Conservation (phyloP, 2,888 invertebrate species). For the Panzeria rudis region DNA sequence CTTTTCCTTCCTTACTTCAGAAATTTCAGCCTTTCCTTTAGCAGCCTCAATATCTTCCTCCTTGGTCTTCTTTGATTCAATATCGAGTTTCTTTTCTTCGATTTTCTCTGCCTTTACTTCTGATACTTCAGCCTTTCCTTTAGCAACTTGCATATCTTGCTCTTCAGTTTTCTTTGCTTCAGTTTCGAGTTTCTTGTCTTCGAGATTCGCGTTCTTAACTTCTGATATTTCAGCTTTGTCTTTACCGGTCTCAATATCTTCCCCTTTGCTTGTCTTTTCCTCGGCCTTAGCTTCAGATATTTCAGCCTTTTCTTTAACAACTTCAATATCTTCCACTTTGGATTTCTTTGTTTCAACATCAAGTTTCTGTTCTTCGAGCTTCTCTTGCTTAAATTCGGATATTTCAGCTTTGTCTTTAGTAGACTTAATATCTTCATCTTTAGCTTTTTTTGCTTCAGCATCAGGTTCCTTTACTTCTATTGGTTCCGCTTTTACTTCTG, state of each 20-base stretch:
- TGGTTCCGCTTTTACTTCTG: not conserved
- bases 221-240: no score
- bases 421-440: no score
- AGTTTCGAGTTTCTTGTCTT: constrained; percentile 10
- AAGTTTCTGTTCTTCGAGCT: not conserved
- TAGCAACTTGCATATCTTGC: constrained; percentile 25
- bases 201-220: constrained; percentile 3
- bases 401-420: constrained; percentile 31
- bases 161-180: constrained; percentile 29
- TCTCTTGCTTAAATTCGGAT: no score
- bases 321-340: constrained; percentile 42
- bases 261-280: constrained; percentile 22
- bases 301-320: constrained; percentile 5
- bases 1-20: not conserved
- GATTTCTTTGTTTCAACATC: not conserved
- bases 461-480: not conserved
- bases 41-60: no score
- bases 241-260: not conserved
- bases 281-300: constrained; percentile 10
- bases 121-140: constrained; percentile 50
- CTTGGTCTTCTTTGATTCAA: not conserved
- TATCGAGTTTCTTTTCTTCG: constrained; percentile 67
- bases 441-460: no score
- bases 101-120: constrained; percentile 67
- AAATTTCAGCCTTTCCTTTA: no score